Evolutionary conservation across 2,888 invertebrate genomes (phyloP).

Genomic region (Drosophila nr. fundita): DNA sequence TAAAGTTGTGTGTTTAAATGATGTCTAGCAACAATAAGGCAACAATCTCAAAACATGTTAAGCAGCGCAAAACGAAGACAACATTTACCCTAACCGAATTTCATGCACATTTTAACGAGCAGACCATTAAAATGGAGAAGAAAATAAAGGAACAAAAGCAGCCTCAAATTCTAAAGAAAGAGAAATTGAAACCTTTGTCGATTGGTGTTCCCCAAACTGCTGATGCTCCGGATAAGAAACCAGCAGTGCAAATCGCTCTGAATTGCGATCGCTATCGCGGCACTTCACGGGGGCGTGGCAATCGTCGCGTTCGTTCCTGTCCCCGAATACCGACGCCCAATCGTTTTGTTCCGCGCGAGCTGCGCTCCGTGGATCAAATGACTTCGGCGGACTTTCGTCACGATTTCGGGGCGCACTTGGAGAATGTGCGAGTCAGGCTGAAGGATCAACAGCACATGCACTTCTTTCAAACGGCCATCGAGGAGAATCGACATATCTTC

Average conservation of each 20-base stretch:
- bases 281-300: background rate
- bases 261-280: background rate
- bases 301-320: background rate
- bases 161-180: background rate
- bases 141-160: background rate
- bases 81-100: conserved; percentile 14
- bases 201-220: background rate
- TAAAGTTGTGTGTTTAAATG: background rate
- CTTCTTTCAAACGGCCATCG: conserved; percentile 65
- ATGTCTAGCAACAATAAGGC: conserved; percentile 22
- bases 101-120: background rate
- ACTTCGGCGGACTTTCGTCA: conserved; percentile 78
- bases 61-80: conserved; percentile 5
- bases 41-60: background rate
- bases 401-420: conserved; percentile 71
- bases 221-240: background rate
- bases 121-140: background rate
- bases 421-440: conserved; percentile 51
- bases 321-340: conserved; percentile 34
- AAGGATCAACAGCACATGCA: conserved; percentile 65
- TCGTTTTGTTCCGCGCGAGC: conserved; percentile 41
- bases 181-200: background rate
- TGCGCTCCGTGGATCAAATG: conserved; percentile 67
- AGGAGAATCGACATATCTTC: conserved; percentile 78
- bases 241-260: background rate